These are phyloP conservation scores for Limnephilus marmoratus DNA, from an alignment of 2,888 invertebrate species.

Conservation along the genomic window DNA sequence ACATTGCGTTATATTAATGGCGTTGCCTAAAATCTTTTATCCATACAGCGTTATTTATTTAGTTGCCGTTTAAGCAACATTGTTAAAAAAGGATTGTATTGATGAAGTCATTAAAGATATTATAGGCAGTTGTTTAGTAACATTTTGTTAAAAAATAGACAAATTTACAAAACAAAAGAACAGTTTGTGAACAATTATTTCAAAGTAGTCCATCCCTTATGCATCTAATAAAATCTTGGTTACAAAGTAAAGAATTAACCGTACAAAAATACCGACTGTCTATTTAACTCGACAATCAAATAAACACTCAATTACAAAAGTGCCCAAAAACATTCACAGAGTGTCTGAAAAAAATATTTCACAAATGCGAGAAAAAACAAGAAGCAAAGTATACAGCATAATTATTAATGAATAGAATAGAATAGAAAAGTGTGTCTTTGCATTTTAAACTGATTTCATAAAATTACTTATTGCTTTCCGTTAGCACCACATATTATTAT, in stretches of 20 bases:
- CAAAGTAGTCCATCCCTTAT: constrained; percentile 9
- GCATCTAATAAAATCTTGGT: constrained; percentile 37
- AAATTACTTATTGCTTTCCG: constrained; percentile 5
- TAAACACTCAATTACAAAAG: constrained; percentile 2
- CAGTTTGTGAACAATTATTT: background rate
- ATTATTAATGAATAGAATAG: background rate
- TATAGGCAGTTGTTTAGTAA: background rate
- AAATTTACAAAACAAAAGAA: background rate
- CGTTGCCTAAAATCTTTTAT: constrained; percentile 9
- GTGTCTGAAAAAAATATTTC: background rate
- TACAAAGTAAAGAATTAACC: constrained; percentile 12
- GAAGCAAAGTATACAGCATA: background rate
- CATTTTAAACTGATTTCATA: background rate
- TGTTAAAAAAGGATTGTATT: background rate
- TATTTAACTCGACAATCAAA: constrained; percentile 30
- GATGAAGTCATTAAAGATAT: background rate
- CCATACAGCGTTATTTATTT: background rate
- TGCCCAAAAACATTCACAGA: background rate
- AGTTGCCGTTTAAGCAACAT: background rate
- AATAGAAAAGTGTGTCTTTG: background rate
- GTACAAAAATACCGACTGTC: constrained; percentile 39
- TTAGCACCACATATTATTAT: constrained; percentile 19
- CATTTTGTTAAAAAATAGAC: background rate
- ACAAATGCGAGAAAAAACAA: background rate
- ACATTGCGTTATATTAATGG: constrained; percentile 39